A percentile compares a stretch with the other conserved stretches of the same genome.
Conservation (phyloP, 2,797 vertebrate genomes). For the Anomalospiza imberbis region DNA sequence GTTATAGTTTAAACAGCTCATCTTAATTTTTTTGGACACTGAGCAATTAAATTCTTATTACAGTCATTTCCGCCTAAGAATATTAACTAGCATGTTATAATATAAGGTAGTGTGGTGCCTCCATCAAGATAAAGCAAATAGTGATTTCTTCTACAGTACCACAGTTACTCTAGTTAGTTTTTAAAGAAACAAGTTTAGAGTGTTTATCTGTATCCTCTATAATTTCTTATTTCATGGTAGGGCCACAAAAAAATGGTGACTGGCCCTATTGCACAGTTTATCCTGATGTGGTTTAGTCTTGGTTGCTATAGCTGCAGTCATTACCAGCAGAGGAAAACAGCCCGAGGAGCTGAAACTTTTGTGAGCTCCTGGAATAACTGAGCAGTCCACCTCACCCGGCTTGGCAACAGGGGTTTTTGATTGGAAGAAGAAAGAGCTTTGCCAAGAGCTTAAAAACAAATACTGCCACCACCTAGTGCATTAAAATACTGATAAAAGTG, state of each 20-base stretch:
- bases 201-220: neutral
- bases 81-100: neutral
- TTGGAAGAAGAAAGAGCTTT: neutral
- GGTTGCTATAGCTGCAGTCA: neutral
- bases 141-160: neutral
- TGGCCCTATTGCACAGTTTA: neutral
- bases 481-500: neutral
- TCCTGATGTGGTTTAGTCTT: neutral
- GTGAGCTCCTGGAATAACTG: neutral
- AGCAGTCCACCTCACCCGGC: neutral
- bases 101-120: neutral
- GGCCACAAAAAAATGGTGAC: neutral
- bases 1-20: neutral
- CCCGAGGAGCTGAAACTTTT: neutral
- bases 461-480: neutral
- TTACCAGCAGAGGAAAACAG: neutral
- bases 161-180: neutral
- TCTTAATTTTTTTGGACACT: neutral
- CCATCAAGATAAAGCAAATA: neutral
- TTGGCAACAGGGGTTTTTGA: neutral
- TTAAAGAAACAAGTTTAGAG: neutral
- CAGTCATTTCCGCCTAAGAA: neutral
- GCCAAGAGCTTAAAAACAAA: neutral
- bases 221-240: neutral
- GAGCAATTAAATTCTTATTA: neutral